Base-by-base conservation (phyloP, 1,140 invertebrate species). In the Cecropterus lyciades region DNA sequence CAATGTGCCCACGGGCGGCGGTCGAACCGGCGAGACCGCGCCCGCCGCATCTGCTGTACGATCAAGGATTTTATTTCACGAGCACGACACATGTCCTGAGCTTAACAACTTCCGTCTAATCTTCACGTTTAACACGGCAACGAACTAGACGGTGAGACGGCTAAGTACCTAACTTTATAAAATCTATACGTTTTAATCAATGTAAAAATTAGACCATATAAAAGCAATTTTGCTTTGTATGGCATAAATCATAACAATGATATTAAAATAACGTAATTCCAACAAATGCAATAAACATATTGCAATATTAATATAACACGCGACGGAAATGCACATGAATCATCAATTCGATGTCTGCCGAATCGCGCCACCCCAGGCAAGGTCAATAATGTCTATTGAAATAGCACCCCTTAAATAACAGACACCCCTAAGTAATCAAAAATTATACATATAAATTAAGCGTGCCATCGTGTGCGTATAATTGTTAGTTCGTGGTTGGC, bases 31-130 rank as follows among this genome's bases (percentile, higher is more conserved):
- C 65, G 72, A 67, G 76, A 77, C 70, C 78, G 75, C 73, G 75
- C 78, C 79, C 70, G 75, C 75, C 79, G 76, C 86, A 91, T 89
- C 84, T 88, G 82, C 80, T 86, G 68, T 67, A 70, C 78, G 77
- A 85, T 78, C 75, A 81, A 77, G 74, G 75, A 79, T 86, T 84
- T 85, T 79, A 84, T 83, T 72, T 70, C 69, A 70, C 30, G 20
- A 72, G 75, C 70, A 62, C 69, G 66, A 75, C 83, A 85, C 67
- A 81, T 89, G 80, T 83, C 73, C 66, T 60, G 17, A 51, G 63
- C 56, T 63, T 60, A 72, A 59, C 64, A 57, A 51, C 68, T 74
- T 75, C 75, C 79, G 69, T 73, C 74, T 72, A 71, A 63, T 62
- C 51, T 33, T 40, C 53, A 11, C 20, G 5, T 20, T 20, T 20